Base-by-base conservation (phyloP, 2,113 vertebrate species). In the Bubo blakistoni region DNA sequence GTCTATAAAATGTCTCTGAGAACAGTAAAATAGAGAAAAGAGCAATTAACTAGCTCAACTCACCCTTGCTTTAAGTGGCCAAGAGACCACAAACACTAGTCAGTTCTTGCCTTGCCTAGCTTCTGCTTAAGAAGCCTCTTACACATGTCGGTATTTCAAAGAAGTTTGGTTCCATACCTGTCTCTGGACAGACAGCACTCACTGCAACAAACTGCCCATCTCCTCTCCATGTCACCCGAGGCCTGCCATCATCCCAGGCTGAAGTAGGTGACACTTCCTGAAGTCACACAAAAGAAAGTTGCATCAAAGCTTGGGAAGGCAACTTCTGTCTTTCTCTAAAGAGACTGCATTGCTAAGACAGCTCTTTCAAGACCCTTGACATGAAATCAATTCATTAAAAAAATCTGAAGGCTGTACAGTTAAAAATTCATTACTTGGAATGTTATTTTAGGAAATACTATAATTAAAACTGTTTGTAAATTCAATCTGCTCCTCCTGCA, bases 201-300 rank as follows among this genome's bases (percentile, higher is more conserved):
- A 99, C 98, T 21, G 99, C 99, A 98, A 99, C 99, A 82, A 99
- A 98, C 77, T 99, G 99, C 6, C 99, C 99, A 1, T 99, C 99
- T 5, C 99, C 99, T 97, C 99, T 98, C 99, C 99, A 99, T 0
- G 99, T 99, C 67, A 99, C 97, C 8, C 98, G 98, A 10, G 98
- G 98, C 72, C 73, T 97, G 34, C 97, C 96, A 36, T 99, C 99
- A 34, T 99, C 99, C 99, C 99, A 99, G 24, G 97, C 73, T 85
- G 99, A 86, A 19, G 98, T 76, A 6, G 98, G 98, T 83, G 97
- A 96, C 49, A 98, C 97, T 36, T 98, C 98, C 99, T 99, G 90
- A 59, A 93, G 36, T 34, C 58, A 86, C 32, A 77, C 13, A 87
- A 54, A 90, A 96, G 12, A 80, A 57, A 88, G 57, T 1, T 46